phyloP scores from a whole-genome alignment of 2,113 vertebrate genomes.

The Bothrops jararaca region DNA sequence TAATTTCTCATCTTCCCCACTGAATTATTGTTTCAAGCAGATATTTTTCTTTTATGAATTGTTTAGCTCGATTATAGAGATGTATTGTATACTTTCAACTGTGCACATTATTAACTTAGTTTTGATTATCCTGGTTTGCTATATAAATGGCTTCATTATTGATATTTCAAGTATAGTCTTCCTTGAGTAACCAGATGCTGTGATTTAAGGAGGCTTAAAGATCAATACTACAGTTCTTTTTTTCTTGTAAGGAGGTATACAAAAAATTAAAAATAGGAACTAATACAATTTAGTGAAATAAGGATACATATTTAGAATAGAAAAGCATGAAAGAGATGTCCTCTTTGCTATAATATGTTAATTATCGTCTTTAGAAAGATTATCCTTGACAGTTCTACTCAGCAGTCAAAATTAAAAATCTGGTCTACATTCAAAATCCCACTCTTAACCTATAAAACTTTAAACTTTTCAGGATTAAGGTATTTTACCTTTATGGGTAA shows the following conservation, averaged over 20 bases:
- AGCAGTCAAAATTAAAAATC: neutral
- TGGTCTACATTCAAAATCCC: neutral
- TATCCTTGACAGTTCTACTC: neutral
- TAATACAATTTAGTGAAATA: constrained; percentile 45
- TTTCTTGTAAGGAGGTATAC: constrained; percentile 39
- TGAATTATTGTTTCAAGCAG: neutral
- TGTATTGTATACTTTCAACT: neutral
- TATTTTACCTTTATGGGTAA: neutral
- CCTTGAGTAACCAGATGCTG: constrained; percentile 33
- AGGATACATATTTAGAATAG: neutral
- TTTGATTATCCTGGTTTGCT: neutral
- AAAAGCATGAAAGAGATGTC: constrained; percentile 49
- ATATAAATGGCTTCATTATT: constrained; percentile 13
- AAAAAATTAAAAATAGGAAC: constrained; percentile 56
- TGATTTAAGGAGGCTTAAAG: constrained; percentile 40
- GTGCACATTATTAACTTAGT: neutral
- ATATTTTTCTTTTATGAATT: fast-evolving
- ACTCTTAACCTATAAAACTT: neutral
- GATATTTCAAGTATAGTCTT: constrained; percentile 29
- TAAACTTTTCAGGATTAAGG: neutral
- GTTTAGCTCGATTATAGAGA: neutral
- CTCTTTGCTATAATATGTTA: neutral
- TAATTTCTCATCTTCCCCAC: neutral
- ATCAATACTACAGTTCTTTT: neutral
- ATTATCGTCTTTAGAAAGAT: neutral